Conservation (phyloP, 2,888 invertebrate genomes). For the Nesidiocoris tenuis region DNA sequence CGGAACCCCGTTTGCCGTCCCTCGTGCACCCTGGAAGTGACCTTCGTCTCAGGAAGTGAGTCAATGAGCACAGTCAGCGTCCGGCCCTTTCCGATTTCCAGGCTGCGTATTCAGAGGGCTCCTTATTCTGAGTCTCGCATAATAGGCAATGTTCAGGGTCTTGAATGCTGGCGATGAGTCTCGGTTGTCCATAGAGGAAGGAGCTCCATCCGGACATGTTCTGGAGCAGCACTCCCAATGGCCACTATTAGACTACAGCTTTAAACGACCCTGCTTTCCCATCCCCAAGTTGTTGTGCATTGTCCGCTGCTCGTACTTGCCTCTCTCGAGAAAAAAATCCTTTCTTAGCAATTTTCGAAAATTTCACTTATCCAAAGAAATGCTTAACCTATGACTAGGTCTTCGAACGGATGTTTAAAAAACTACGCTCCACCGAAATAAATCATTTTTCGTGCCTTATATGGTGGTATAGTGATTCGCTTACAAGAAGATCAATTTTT, state of each 20-base stretch:
- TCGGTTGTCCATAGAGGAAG: background rate
- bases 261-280: background rate
- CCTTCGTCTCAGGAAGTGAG: background rate
- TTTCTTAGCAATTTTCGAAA: too few relatives aligned
- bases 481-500: too few relatives aligned
- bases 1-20: background rate
- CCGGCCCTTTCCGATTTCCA: background rate
- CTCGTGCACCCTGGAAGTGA: background rate
- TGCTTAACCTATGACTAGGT: too few relatives aligned
- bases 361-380: too few relatives aligned
- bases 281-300: too few relatives aligned
- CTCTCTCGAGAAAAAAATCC: too few relatives aligned
- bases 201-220: background rate
- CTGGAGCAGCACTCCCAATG: background rate
- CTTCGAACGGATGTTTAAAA: too few relatives aligned
- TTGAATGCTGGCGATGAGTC: too few relatives aligned
- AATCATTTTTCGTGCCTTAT: too few relatives aligned
- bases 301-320: too few relatives aligned
- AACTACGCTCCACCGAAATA: too few relatives aligned
- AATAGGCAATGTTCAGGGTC: background rate
- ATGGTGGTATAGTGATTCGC: too few relatives aligned
- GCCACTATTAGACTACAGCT: background rate
- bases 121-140: background rate
- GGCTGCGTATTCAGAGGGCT: background rate
- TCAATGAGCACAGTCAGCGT: background rate